Evolutionary conservation across 2,113 vertebrate genomes (phyloP), one percentile per base, ranked within the genome.

Genomic region (Gadus macrocephalus): DNA sequence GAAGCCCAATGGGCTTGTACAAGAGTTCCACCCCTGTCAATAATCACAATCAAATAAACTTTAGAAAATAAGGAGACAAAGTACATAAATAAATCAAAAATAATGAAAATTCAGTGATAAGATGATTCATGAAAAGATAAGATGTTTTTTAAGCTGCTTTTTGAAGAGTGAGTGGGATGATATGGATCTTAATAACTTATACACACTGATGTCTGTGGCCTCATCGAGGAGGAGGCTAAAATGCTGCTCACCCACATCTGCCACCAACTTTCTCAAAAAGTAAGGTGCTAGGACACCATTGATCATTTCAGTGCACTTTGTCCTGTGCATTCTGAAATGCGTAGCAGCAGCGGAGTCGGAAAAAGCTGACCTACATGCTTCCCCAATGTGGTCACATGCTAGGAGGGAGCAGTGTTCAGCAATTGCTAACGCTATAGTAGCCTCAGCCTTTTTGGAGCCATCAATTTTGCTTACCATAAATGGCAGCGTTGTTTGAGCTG

Each of bases 151-250:
- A n/a, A n/a, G n/a, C n/a, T n/a, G n/a, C n/a, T n/a, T n/a, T n/a
- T n/a, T n/a, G n/a, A n/a, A n/a, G n/a, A n/a, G n/a, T n/a, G n/a
- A n/a, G n/a, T n/a, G n/a, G n/a, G n/a, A n/a, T n/a, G n/a, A n/a
- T n/a, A n/a, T n/a, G n/a, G n/a, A n/a, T n/a, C n/a, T n/a, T n/a
- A n/a, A n/a, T n/a, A n/a, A n/a, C n/a, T n/a, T n/a, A n/a, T n/a
- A 7, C 12, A 65, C 64, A 53, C 53, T 35, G 16, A 55, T 35
- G 53, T 73, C 71, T 0, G 58, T 67, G 38, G 35, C 19, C 19
- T 75, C 62, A 56, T 75, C 68, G 8, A 75, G 56, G 12, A 70
- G 58, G 38, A 67, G 73, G 14, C 75, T 72, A 35, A 60, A 77
- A 19, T 20, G 20, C 15, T 25, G 17, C 17, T 67, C 28, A 38